A percentile compares a stretch with the other conserved stretches of the same genome.
These are phyloP conservation scores for Octodonta nipae DNA, from an alignment of 2,888 invertebrate species.

Conservation along the genomic window DNA sequence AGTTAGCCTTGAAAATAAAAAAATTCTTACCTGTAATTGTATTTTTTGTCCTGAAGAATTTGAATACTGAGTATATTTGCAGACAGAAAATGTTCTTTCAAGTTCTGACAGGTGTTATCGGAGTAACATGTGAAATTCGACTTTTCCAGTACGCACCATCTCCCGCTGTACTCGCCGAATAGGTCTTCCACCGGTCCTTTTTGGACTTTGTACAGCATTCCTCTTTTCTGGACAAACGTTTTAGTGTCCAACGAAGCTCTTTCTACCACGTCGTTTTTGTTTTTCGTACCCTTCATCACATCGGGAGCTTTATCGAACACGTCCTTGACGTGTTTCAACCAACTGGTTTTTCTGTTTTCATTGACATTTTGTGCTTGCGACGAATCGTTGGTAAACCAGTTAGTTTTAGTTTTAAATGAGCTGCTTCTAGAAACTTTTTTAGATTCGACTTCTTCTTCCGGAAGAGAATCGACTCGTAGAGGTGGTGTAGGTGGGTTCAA, in stretches of 20 bases:
- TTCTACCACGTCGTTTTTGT: slow-evolving; percentile 32
- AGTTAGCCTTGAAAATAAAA: too few relatives aligned
- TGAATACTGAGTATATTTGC: slow-evolving; percentile 53
- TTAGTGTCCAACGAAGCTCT: slow-evolving; percentile 40
- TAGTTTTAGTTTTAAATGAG: slow-evolving; percentile 23
- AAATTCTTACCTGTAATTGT: slow-evolving; percentile 32
- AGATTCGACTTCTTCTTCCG: slow-evolving; percentile 36
- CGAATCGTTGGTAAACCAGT: slow-evolving; percentile 22
- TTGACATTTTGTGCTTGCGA: slow-evolving; percentile 6
- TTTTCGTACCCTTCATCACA: slow-evolving; percentile 25
- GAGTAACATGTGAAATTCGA: slow-evolving; percentile 59
- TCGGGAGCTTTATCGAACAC: slow-evolving; percentile 43
- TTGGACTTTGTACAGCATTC: slow-evolving; percentile 45
- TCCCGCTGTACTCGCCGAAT: slow-evolving; percentile 61
- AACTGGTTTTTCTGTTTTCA: slow-evolving; percentile 32
- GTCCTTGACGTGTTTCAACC: slow-evolving; percentile 29
- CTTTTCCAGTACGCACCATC: slow-evolving; percentile 58
- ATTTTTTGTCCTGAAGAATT: slow-evolving; percentile 43
- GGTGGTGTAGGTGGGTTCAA: slow-evolving; percentile 45
- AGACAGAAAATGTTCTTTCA: slow-evolving; percentile 58
- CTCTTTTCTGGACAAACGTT: slow-evolving; percentile 43
- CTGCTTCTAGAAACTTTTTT: slow-evolving; percentile 5
- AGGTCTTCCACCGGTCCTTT: slow-evolving; percentile 55
- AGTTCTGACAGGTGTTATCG: slow-evolving; percentile 53
- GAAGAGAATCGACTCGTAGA: slow-evolving; percentile 50